Percentiles rank a stretch among this genome's conserved stretches.
Conservation (phyloP, 2,888 invertebrate species). For the Metallyticus violacea region DNA sequence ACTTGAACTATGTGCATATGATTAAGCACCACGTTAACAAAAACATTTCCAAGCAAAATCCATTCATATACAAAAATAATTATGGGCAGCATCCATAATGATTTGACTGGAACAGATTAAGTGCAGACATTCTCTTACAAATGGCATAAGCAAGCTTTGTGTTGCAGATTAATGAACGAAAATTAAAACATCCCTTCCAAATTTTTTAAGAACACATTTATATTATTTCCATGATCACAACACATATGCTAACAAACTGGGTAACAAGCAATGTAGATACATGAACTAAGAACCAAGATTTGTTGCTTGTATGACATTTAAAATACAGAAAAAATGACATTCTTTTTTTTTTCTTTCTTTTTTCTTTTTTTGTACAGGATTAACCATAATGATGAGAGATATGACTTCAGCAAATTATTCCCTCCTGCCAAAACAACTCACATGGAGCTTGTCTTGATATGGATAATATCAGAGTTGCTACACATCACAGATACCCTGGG, state of each 20-base stretch:
- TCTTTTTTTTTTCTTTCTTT: conserved; percentile 19
- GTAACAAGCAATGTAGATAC: conserved; percentile 36
- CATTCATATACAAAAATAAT: no score
- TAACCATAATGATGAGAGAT: conserved; percentile 7
- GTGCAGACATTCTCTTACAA: neutral
- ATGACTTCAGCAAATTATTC: conserved; percentile 3
- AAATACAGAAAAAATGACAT: conserved; percentile 30
- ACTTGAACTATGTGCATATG: no score
- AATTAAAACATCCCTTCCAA: neutral
- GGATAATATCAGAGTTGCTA: neutral
- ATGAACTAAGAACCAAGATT: conserved; percentile 33
- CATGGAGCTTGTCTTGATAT: neutral
- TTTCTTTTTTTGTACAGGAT: conserved; percentile 14
- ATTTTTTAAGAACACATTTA: conserved; percentile 37
- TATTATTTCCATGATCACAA: conserved; percentile 36
- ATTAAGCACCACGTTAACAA: no score
- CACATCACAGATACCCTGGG: conserved; percentile 8
- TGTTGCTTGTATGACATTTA: conserved; percentile 27
- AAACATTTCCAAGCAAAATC: no score
- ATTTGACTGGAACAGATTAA: neutral
- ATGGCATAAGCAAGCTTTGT: neutral
- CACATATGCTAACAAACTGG: conserved; percentile 35
- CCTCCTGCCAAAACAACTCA: neutral
- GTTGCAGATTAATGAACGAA: neutral
- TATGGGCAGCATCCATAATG: neutral